These are phyloP conservation scores for Heliocidaris erythrogramma DNA, from an alignment of 35 echinoderm and acorn worm species.

Conservation along the genomic window DNA sequence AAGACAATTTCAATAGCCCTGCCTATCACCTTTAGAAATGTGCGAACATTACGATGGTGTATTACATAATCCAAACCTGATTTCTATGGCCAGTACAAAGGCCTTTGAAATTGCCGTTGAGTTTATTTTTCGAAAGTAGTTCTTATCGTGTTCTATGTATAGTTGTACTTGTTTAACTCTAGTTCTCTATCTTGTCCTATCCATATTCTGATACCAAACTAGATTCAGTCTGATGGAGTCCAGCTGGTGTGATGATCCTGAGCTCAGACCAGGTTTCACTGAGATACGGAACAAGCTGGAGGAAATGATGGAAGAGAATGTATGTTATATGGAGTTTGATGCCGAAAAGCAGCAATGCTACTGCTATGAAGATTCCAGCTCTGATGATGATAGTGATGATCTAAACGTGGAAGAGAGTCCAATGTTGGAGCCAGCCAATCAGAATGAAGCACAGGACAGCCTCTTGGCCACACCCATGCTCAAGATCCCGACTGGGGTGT, in stretches of 20 bases:
- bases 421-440: constrained; percentile 39
- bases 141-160: background rate
- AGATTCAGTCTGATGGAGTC: constrained; percentile 86
- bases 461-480: constrained; percentile 32
- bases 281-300: constrained; percentile 77
- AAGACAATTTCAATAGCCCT: no score
- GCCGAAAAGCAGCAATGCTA: constrained; percentile 47
- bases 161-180: background rate
- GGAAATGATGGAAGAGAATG: constrained; percentile 78
- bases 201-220: background rate
- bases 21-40: no score
- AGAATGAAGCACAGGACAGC: background rate
- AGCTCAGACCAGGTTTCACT: constrained; percentile 82
- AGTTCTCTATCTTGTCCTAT: background rate
- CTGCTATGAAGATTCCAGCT: constrained; percentile 64
- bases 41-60: no score
- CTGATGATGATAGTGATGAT: constrained; percentile 37
- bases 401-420: constrained; percentile 54
- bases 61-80: no score
- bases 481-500: background rate
- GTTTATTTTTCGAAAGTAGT: no score
- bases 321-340: constrained; percentile 81
- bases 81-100: no score
- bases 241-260: constrained; percentile 79
- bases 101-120: no score